Percentiles rank a stretch among this genome's conserved stretches.
Conservation (phyloP, 2,888 invertebrate genomes). For the Idaea aversata region DNA sequence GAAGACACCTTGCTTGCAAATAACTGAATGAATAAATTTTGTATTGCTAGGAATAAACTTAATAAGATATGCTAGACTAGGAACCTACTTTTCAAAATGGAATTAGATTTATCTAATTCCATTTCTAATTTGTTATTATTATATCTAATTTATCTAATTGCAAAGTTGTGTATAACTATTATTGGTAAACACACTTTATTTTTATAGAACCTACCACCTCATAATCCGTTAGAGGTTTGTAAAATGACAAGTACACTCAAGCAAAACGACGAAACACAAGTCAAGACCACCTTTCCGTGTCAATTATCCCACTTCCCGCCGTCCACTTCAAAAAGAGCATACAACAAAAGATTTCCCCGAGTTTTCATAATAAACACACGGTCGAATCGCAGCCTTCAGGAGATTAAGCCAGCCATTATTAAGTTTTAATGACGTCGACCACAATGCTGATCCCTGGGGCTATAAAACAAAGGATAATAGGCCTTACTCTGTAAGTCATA, state of each 20-base stretch:
- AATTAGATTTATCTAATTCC: not conserved
- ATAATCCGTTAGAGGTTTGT: not conserved
- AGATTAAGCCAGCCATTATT: conserved; percentile 66
- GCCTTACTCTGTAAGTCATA: conserved; percentile 56
- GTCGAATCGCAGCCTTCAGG: conserved; percentile 47
- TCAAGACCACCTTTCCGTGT: conserved; percentile 23
- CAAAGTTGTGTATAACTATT: too few relatives aligned
- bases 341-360: conserved; percentile 33
- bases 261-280: not conserved
- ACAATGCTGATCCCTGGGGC: conserved; percentile 51
- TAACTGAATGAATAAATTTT: not conserved
- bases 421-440: conserved; percentile 71
- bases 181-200: too few relatives aligned
- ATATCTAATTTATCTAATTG: too few relatives aligned
- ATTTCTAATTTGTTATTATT: too few relatives aligned
- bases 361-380: conserved; percentile 49
- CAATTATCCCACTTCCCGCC: conserved; percentile 28
- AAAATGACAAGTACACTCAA: conserved; percentile 3
- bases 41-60: not conserved
- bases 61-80: not conserved
- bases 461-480: conserved; percentile 69
- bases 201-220: too few relatives aligned
- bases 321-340: conserved; percentile 32
- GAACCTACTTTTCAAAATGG: not conserved
- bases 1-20: not conserved